Evolutionary conservation across 1,140 invertebrate genomes (phyloP), one percentile per base, ranked within the genome.

Genomic region (Parasteatoda tepidariorum): DNA sequence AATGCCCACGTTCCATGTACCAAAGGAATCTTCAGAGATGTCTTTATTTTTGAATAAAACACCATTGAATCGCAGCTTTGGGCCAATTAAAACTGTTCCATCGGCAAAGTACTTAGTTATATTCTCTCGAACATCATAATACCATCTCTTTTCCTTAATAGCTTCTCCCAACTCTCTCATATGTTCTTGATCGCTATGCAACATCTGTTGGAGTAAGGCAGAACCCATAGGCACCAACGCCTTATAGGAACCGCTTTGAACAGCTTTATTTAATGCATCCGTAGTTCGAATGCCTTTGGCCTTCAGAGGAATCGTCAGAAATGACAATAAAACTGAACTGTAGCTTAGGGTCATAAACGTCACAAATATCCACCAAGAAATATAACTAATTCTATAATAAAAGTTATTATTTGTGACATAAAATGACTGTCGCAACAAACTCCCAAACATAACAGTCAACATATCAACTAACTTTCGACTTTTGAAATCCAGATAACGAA

Each of bases 281-380:
- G 55, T 38, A 24, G 61, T 78, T 6, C 55, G 22, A 3, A 78
- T 55, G 4, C 62, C 61, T n/a, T 54, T 55, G n/a, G 34, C 75
- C 18, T 34, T 41, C n/a, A 78, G 26, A 0, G 75, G 75, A 2
- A 67, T 57, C 5, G 62, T 66, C 2, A 78, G n/a, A 9, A 54
- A 78, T 1, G 75, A 78, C 61, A 78, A 24, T 18, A 78, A 28
- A 18, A 67, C 62, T 7, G 75, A 57, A 26, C 75, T 54, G 48
- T 66, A 78, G 18, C 34, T 24, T 57, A 67, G n/a, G 13, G 61
- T 67, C 26, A 78, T 24, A 9, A 64, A 54, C 2, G 28, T 33
- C 26, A 55, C 62, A 5, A 67, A 64, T 6, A 66, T 1, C 61
- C 61, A 78, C 61, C 62, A 66, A n/a, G 30, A 54, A 2, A 57